phyloP scores from a whole-genome alignment of 2,113 vertebrate genomes.

The Sakesphorus luctuosus region DNA sequence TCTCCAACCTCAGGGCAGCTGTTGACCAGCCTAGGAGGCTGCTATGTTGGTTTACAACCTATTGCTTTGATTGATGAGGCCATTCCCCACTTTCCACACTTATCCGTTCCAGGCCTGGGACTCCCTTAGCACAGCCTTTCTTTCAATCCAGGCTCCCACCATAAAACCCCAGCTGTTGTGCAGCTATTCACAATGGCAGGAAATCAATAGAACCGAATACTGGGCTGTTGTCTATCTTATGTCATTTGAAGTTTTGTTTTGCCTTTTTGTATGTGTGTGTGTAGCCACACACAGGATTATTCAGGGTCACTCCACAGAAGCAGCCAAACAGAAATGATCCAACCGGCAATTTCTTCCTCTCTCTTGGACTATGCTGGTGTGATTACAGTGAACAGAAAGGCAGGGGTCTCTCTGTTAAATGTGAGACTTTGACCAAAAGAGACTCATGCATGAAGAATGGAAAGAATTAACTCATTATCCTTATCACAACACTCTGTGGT shows the following conservation, averaged over 20 bases:
- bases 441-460: background rate
- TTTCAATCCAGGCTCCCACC: background rate
- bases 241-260: slow-evolving; percentile 16
- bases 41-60: background rate
- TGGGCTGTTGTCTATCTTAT: slow-evolving; percentile 10
- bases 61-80: background rate
- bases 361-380: background rate
- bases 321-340: slow-evolving; percentile 38
- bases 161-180: slow-evolving; percentile 22
- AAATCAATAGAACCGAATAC: slow-evolving; percentile 58
- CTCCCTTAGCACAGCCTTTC: background rate
- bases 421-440: background rate
- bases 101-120: background rate
- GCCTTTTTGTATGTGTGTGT: background rate
- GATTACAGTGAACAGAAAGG: background rate
- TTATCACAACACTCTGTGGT: background rate
- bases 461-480: background rate
- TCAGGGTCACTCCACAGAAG: background rate
- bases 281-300: background rate
- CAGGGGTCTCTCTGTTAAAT: background rate
- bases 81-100: background rate
- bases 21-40: background rate
- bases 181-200: slow-evolving; percentile 58
- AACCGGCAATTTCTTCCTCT: background rate
- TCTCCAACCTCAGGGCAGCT: background rate